Percentiles rank a stretch among this genome's conserved stretches.
These are phyloP conservation scores for Habrosyne pyritoides DNA, from an alignment of 2,888 invertebrate species.

Conservation along the genomic window DNA sequence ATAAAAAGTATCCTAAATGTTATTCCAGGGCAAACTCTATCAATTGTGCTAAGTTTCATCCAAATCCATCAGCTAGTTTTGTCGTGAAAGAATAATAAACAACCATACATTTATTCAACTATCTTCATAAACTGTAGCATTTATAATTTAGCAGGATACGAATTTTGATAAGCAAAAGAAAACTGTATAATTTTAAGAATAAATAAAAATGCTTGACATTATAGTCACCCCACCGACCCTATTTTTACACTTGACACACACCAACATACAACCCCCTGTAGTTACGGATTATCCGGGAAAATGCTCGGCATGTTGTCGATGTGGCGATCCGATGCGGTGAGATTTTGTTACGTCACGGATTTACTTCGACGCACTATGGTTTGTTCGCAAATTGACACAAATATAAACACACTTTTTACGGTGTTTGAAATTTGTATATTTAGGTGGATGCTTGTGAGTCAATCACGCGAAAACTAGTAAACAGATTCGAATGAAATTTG, in stretches of 20 bases:
- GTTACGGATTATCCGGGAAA: slow-evolving; percentile 76
- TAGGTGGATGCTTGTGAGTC: background rate
- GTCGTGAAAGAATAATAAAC: too few relatives aligned
- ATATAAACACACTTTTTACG: slow-evolving; percentile 5
- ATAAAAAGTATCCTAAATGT: too few relatives aligned
- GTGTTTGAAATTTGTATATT: background rate
- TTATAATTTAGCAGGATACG: too few relatives aligned
- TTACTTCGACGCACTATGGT: slow-evolving; percentile 38
- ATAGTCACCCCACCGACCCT: slow-evolving; percentile 49
- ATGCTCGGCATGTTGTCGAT: slow-evolving; percentile 77
- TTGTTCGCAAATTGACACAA: slow-evolving; percentile 19
- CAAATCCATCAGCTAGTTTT: too few relatives aligned
- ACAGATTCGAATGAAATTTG: too few relatives aligned
- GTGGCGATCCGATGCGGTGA: slow-evolving; percentile 50
- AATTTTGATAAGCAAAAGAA: background rate
- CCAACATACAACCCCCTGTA: slow-evolving; percentile 62
- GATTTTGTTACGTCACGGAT: slow-evolving; percentile 38
- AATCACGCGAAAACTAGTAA: too few relatives aligned
- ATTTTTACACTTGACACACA: slow-evolving; percentile 50
- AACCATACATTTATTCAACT: too few relatives aligned
- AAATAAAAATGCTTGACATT: slow-evolving; percentile 13
- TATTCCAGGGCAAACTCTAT: too few relatives aligned
- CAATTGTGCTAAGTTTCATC: too few relatives aligned
- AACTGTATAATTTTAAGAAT: background rate
- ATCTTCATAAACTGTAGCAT: too few relatives aligned